Evolutionary conservation across 2,888 invertebrate species (phyloP).

Genomic region (Caenorhabditis zanzibari): DNA sequence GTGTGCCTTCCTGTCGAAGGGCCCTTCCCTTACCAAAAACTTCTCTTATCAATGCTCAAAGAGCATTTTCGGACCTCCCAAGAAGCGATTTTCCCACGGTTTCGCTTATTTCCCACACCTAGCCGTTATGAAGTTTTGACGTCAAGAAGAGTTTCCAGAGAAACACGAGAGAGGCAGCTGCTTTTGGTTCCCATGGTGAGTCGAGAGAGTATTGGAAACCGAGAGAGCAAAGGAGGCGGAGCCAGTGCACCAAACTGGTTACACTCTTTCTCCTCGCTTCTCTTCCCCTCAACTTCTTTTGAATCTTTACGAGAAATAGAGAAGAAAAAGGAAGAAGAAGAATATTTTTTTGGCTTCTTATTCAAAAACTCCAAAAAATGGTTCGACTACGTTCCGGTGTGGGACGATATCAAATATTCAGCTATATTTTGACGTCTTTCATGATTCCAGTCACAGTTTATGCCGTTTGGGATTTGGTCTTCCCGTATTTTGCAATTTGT

Average conservation of each 20-base stretch:
- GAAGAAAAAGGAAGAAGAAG: not conserved
- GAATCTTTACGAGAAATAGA: conserved; percentile 8
- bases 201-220: not conserved
- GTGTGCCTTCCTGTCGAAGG: no score
- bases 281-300: not conserved
- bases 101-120: not conserved
- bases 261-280: conserved; percentile 7
- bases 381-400: conserved; percentile 43
- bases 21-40: no score
- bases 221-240: conserved; percentile 15
- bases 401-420: conserved; percentile 51
- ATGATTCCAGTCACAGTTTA: conserved; percentile 50
- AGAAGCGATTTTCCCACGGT: not conserved
- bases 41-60: no score
- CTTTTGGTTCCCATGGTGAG: conserved; percentile 22
- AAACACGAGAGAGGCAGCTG: conserved; percentile 33
- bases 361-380: conserved; percentile 28
- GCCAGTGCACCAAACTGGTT: conserved; percentile 20
- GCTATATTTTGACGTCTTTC: conserved; percentile 40
- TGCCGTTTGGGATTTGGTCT: conserved; percentile 20
- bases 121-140: conserved; percentile 8
- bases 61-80: no score
- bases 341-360: no score
- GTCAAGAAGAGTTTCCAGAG: conserved; percentile 30
- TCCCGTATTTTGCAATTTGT: conserved; percentile 43